Evolutionary conservation across 2,888 invertebrate genomes (phyloP).

Genomic region (Tribolium freemani): DNA sequence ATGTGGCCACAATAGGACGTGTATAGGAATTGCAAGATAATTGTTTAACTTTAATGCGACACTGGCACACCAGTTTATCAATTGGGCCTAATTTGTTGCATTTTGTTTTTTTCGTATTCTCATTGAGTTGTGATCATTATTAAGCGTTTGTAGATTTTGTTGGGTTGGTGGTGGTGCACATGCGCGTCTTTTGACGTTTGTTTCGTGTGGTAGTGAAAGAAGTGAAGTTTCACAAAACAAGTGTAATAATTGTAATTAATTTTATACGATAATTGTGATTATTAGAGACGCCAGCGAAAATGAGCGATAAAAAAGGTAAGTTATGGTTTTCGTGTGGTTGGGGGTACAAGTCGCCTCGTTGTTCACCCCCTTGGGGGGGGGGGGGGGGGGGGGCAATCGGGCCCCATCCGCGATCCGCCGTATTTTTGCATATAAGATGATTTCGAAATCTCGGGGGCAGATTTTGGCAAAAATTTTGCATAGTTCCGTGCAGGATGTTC

Average conservation of each 20-base stretch:
- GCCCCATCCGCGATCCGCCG: background rate
- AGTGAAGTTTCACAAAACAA: constrained; percentile 16
- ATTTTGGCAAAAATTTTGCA: constrained; percentile 58
- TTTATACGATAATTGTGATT: constrained; percentile 8
- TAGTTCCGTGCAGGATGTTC: constrained; percentile 66
- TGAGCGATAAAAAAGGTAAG: constrained; percentile 63
- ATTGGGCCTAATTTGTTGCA: too few relatives aligned
- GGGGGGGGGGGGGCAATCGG: background rate
- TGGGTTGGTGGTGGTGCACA: background rate
- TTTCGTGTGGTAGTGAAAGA: constrained; percentile 6
- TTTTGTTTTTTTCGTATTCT: background rate
- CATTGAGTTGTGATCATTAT: background rate
- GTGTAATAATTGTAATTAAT: constrained; percentile 2
- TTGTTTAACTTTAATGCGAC: too few relatives aligned
- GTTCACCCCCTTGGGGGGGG: background rate
- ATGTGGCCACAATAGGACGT: background rate
- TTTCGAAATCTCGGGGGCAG: constrained; percentile 40
- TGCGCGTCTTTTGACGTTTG: constrained; percentile 34
- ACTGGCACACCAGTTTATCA: too few relatives aligned
- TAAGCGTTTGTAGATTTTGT: background rate
- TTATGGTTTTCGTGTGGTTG: constrained; percentile 15
- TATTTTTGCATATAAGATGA: constrained; percentile 18
- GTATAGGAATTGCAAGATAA: too few relatives aligned
- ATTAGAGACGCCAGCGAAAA: constrained; percentile 38
- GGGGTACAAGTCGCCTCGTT: background rate